Evolutionary conservation across 2,888 invertebrate species (phyloP), one percentile per base, ranked within the genome.

Genomic region (Cheilosia urbana): DNA sequence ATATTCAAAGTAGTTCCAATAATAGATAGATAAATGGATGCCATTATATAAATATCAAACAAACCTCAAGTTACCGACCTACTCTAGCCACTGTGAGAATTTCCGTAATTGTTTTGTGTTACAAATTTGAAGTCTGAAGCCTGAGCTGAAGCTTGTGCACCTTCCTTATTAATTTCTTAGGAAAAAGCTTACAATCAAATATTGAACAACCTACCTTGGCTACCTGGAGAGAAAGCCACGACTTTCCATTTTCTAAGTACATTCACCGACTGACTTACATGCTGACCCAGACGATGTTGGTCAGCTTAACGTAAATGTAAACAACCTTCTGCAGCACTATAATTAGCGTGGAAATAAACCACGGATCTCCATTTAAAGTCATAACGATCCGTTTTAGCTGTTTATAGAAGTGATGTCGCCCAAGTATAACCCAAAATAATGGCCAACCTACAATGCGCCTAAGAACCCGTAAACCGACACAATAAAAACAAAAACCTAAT

Each of bases 401-500:
- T 40, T 66, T 40, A 53, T 42, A 42, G 1, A n/a, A 24, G 15
- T 24, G 11, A 24, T 19, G 49, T 4, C 4, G 27, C 21, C 19
- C 21, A 9, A 51, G 11, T 5, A 27, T 13, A 24, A 47, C 47
- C 19, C 5, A 19, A 24, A 51, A 45, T 55, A 45, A 45, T 30
- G 30, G 34, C 34, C 45, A 69, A 27, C 57, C 45, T 34, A 47
- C 30, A 34, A 55, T 4, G 37, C 37, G 13, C 13, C 37, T 13
- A 13, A 37, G 4, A 37, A 47, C 30, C 11, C 15, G 51, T 40
- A 51, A n/a, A 47, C 27, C 21, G 42, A 42, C 42, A 27, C 4
- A 24, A 27, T 24, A 27, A 21, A 15, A 24, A 57, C 45, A 63
- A 34, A 45, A 45, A 30, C 27, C 17, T 37, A 55, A 57, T 73